Evolutionary conservation across 2,888 invertebrate species (phyloP), one percentile per base, ranked within the genome.

Genomic region (Acanthosoma haemorrhoidale): DNA sequence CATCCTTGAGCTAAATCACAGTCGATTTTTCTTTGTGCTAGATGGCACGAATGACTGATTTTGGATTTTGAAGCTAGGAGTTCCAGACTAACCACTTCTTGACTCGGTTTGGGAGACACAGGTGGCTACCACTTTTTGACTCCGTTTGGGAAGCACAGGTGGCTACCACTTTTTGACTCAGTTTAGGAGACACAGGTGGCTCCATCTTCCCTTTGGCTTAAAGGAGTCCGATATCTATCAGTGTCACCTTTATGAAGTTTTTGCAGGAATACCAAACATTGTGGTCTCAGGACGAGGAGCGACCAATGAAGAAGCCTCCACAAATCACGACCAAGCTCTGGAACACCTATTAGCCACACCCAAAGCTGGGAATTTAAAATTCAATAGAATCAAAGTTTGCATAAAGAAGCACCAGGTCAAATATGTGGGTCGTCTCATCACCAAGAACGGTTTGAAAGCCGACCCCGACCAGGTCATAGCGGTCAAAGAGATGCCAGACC

Each of bases 31-130:
- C 69, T 75, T 71, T 32, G 74, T 71, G 1, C 64, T 77, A 4
- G 78, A 78, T n/a, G n/a, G n/a, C 71, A 74, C 75, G 4, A 73
- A 73, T 11, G 18, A 70, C 11, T 76, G 74, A 15, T 77, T 36
- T n/a, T 36, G 36, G 36, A 36, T 13, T 9, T n/a, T 6, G 13
- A 36, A 3, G 36, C 3, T 36, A 9, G 36, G n/a, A 36, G 36
- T 36, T 36, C 36, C 9, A 36, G 36, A 36, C 36, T 6, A 5
- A 36, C 36, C 9, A 76, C 73, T 76, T 76, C 66, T 67, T 60
- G 15, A 76, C 75, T 13, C 74, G 71, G 5, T 76, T 72, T 74
- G 75, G 75, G 8, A 57, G 73, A 58, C 76, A 71, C 61, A n/a
- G n/a, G n/a, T n/a, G n/a, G n/a, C n/a, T n/a, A 32, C 32, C 4